Conservation (phyloP, 2,888 invertebrate genomes). For the Adelphocoris suturalis region DNA sequence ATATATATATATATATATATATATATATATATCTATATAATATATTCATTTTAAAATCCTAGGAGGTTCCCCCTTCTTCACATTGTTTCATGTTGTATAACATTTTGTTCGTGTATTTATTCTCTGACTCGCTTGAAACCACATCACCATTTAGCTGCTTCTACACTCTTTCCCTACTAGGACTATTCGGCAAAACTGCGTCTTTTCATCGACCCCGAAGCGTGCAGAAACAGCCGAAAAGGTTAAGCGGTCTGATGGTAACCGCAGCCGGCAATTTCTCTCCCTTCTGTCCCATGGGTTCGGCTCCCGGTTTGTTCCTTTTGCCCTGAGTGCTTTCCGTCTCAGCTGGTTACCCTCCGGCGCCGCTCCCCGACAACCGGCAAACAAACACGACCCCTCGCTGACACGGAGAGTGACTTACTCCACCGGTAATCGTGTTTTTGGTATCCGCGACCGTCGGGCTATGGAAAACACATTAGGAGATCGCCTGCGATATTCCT, state of each 20-base stretch:
- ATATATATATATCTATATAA: too few relatives aligned
- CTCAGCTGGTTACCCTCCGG: neutral
- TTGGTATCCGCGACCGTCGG: neutral
- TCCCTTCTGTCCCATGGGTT: neutral
- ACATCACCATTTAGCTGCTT: too few relatives aligned
- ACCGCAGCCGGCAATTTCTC: neutral
- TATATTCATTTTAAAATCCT: too few relatives aligned
- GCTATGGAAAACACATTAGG: conserved; percentile 3
- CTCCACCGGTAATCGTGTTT: neutral
- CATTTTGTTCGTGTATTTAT: too few relatives aligned
- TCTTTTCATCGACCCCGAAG: too few relatives aligned
- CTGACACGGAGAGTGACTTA: conserved; percentile 12
- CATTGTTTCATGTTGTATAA: too few relatives aligned
- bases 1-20: too few relatives aligned
- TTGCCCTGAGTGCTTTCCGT: neutral
- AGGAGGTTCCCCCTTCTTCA: too few relatives aligned
- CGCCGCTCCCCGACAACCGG: neutral
- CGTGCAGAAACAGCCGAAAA: too few relatives aligned
- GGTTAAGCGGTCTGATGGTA: neutral
- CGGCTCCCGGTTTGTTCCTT: neutral
- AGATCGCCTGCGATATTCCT: neutral
- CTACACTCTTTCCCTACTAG: too few relatives aligned
- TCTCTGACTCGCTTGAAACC: too few relatives aligned
- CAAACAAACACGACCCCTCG: conserved; percentile 27
- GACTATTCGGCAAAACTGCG: too few relatives aligned